phyloP scores from a whole-genome alignment of 2,888 invertebrate species.

The Rotaria socialis region DNA sequence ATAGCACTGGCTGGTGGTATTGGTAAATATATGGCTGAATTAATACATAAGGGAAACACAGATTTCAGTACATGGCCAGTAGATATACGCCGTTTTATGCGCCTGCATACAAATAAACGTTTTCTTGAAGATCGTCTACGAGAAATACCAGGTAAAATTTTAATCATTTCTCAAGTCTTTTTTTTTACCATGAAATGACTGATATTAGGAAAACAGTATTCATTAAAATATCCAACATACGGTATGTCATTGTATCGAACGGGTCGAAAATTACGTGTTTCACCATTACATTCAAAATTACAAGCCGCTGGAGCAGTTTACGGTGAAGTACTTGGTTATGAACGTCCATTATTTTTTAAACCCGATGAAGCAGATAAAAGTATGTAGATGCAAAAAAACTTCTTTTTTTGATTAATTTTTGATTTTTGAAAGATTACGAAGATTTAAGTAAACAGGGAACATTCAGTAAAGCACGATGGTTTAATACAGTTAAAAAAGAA shows the following conservation, averaged over 20 bases:
- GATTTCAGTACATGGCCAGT: conserved; percentile 79
- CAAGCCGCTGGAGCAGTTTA: conserved; percentile 86
- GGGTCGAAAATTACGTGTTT: conserved; percentile 70
- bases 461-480: conserved; percentile 87
- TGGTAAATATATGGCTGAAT: conserved; percentile 79
- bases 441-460: conserved; percentile 60
- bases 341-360: conserved; percentile 81
- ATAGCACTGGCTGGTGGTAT: conserved; percentile 89
- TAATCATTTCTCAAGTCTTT: background rate
- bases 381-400: conserved; percentile 45
- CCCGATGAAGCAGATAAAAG: conserved; percentile 54
- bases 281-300: conserved; percentile 85
- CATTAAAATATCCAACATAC: conserved; percentile 46
- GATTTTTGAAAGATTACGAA: conserved; percentile 45
- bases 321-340: conserved; percentile 95
- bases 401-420: background rate
- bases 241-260: conserved; percentile 49
- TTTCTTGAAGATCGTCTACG: conserved; percentile 82
- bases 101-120: conserved; percentile 86
- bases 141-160: conserved; percentile 74
- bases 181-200: background rate
- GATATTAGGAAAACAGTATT: conserved; percentile 38
- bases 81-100: conserved; percentile 73
- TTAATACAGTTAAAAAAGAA: conserved; percentile 77
- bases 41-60: conserved; percentile 76